Evolutionary conservation across 2,797 vertebrate genomes (phyloP), one percentile per base, ranked within the genome.

Genomic region (Onychomys torridus): DNA sequence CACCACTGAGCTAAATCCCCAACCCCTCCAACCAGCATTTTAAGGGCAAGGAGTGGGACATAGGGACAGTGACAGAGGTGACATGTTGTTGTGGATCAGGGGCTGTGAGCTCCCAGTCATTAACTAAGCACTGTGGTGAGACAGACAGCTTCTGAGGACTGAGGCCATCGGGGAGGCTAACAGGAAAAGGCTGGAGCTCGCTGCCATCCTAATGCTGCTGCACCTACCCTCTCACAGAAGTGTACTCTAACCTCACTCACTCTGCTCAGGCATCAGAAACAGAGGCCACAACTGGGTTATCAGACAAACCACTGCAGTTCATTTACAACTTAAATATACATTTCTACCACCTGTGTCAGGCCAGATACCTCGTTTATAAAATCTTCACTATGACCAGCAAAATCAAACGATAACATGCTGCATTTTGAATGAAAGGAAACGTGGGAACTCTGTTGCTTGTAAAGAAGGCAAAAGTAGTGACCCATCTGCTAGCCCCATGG

Each of bases 361-460:
- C 81, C 78, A 87, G 57, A 92, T 49, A 83, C 40, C 86, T 95
- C 55, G 16, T 86, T 96, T 89, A 89, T 61, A 86, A 88, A 96
- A 92, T 94, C 49, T 91, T 91, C 65, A 88, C 71, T 40, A 90
- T 92, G 73, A 94, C 93, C 88, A 91, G 65, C 27, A 89, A 93
- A 94, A 89, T 77, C 92, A 49, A 77, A 12, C 27, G 43, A 78
- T 63, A 90, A 76, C 49, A 34, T 59, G 69, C 77, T 57, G 73
- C 57, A 77, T 93, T 94, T 88, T 90, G 52, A 93, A 59, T 34
- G 40, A 89, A 6, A 90, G 88, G 84, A 96, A 93, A 88, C 34
- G 25, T 94, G 86, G 23, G 63, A 73, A 94, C 96, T 77, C 65
- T 97, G 46, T 63, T 95, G 89, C 77, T 92, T 93, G n/a, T 91